These are phyloP conservation scores for Harpagoxenus sublaevis DNA, from an alignment of 2,888 invertebrate genomes.

Conservation along the genomic window DNA sequence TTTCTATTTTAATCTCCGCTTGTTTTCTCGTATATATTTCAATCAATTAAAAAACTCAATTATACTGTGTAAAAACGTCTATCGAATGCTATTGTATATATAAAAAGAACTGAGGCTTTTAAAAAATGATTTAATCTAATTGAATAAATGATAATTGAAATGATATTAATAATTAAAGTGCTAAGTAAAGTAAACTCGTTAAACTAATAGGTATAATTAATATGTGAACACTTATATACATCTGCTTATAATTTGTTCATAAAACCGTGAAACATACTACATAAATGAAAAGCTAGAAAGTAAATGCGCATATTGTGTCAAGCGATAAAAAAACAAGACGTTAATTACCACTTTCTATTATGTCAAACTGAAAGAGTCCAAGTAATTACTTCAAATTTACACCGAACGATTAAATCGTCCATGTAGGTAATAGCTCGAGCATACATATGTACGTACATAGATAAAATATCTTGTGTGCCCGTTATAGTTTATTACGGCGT, in stretches of 20 bases:
- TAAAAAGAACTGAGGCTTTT: neutral
- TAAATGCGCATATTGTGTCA: neutral
- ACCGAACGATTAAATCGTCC: slow-evolving; percentile 14
- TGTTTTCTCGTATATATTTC: neutral
- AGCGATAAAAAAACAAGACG: neutral
- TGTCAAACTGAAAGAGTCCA: slow-evolving; percentile 5
- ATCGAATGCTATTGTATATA: too few species aligned
- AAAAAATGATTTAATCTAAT: neutral
- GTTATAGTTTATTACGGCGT: slow-evolving; percentile 31
- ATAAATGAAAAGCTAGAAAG: neutral
- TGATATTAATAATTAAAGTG: neutral
- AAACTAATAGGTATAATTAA: neutral
- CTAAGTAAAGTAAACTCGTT: slow-evolving; percentile 1
- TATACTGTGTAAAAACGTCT: neutral
- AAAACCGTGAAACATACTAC: neutral
- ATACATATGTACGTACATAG: neutral
- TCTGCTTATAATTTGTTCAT: neutral
- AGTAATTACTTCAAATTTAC: slow-evolving; percentile 36
- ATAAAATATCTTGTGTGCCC: neutral
- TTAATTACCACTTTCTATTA: slow-evolving; percentile 23
- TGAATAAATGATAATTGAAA: neutral
- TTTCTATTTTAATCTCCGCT: neutral
- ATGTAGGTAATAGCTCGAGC: slow-evolving; percentile 13
- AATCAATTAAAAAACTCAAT: neutral
- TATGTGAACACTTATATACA: neutral